A percentile compares a stretch with the other conserved stretches of the same genome.
These are phyloP conservation scores for Hirudo medicinalis DNA, from an alignment of 1,140 invertebrate genomes.

Conservation along the genomic window DNA sequence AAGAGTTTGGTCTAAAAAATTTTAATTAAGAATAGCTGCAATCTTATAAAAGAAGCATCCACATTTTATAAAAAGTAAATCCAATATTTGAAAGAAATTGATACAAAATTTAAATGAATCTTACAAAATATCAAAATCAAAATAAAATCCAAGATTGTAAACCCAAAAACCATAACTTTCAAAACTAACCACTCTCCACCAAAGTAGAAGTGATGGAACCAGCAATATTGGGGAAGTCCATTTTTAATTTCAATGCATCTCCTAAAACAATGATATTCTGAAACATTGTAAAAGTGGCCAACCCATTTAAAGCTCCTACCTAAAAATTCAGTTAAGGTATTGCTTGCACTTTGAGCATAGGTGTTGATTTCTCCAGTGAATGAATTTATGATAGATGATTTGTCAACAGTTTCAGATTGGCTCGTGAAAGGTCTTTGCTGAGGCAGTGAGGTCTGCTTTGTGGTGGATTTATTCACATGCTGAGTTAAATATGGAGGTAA, in stretches of 20 bases:
- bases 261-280: background rate
- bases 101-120: background rate
- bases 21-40: background rate
- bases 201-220: conserved; percentile 10
- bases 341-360: conserved; percentile 22
- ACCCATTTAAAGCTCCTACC: conserved; percentile 13
- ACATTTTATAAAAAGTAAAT: too few species aligned
- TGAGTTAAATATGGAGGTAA: background rate
- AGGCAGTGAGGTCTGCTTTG: background rate
- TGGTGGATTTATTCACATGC: background rate
- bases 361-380: conserved; percentile 35
- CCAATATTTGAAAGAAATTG: background rate
- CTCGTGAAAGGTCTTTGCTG: background rate
- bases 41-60: too few species aligned
- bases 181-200: conserved; percentile 6
- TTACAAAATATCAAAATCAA: too few species aligned
- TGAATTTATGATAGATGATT: conserved; percentile 33
- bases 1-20: background rate
- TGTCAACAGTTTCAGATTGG: conserved; percentile 2
- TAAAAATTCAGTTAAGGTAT: conserved; percentile 24
- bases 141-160: too few species aligned
- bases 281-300: background rate
- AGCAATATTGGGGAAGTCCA: conserved; percentile 14
- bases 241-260: conserved; percentile 5
- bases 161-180: background rate